These are phyloP conservation scores for Podabrus alpinus DNA, from an alignment of 2,888 invertebrate species.

Conservation along the genomic window DNA sequence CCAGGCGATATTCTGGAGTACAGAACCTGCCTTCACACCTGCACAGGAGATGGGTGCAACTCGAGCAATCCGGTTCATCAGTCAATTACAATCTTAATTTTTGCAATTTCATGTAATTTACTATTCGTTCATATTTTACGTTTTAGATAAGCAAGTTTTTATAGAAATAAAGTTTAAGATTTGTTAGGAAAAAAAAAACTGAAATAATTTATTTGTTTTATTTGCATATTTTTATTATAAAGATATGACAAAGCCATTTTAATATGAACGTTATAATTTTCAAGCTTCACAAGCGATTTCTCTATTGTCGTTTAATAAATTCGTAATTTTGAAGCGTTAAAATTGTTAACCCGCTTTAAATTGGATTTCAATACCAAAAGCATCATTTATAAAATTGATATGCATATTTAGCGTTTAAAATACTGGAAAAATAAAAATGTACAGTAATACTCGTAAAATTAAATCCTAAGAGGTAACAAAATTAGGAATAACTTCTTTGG, in stretches of 20 bases:
- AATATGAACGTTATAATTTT: background rate
- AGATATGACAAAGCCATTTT: slow-evolving; percentile 22
- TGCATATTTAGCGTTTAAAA: background rate
- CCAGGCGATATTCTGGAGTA: slow-evolving; percentile 82
- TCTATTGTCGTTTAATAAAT: background rate
- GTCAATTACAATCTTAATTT: background rate
- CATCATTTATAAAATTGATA: background rate
- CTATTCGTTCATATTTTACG: background rate
- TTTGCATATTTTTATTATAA: slow-evolving; percentile 13
- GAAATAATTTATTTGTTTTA: background rate
- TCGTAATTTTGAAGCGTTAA: background rate
- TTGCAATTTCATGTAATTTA: background rate
- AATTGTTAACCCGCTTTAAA: background rate
- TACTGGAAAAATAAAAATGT: background rate
- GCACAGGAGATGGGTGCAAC: slow-evolving; percentile 83
- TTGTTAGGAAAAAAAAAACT: background rate
- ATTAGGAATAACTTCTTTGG: slow-evolving; percentile 1
- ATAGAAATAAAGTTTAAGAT: background rate
- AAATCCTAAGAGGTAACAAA: slow-evolving; percentile 3
- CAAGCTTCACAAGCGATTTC: background rate
- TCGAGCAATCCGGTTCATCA: slow-evolving; percentile 35
- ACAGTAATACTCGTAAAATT: background rate
- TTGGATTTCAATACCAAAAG: background rate
- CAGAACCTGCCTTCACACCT: slow-evolving; percentile 87
- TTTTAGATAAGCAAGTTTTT: background rate